Conservation (phyloP, 2,797 vertebrate genomes). For the Uromys caudimaculatus region DNA sequence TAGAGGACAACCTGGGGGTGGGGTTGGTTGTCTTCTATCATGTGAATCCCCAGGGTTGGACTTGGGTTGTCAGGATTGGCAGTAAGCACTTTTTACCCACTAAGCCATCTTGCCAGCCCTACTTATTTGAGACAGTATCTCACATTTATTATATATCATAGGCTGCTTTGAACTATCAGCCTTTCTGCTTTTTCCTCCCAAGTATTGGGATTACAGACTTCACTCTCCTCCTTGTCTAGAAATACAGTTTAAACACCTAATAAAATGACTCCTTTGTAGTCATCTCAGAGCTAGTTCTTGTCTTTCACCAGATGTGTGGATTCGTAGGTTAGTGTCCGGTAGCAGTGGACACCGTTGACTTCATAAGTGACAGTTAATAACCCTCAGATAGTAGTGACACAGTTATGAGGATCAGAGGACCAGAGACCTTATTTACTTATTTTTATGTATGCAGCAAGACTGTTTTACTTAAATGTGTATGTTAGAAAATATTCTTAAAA, state of each 20-base stretch:
- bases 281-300: slow-evolving; percentile 26
- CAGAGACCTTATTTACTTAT: background rate
- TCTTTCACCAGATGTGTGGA: background rate
- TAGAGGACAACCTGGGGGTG: background rate
- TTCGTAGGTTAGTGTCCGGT: slow-evolving; percentile 30
- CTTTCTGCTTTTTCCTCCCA: background rate
- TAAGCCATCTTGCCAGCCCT: background rate
- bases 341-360: background rate
- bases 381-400: background rate
- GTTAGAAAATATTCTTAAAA: background rate
- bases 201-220: background rate
- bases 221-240: background rate
- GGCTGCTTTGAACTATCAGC: background rate
- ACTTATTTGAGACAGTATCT: background rate
- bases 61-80: background rate
- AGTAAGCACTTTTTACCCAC: background rate
- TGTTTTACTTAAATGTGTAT: background rate
- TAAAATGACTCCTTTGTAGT: slow-evolving; percentile 20
- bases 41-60: background rate
- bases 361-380: background rate
- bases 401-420: background rate
- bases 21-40: no score
- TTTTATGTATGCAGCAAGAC: background rate
- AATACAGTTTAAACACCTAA: background rate
- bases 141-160: background rate